Base-by-base conservation (phyloP, 2,888 invertebrate genomes). In the Drosophila helvetica region DNA sequence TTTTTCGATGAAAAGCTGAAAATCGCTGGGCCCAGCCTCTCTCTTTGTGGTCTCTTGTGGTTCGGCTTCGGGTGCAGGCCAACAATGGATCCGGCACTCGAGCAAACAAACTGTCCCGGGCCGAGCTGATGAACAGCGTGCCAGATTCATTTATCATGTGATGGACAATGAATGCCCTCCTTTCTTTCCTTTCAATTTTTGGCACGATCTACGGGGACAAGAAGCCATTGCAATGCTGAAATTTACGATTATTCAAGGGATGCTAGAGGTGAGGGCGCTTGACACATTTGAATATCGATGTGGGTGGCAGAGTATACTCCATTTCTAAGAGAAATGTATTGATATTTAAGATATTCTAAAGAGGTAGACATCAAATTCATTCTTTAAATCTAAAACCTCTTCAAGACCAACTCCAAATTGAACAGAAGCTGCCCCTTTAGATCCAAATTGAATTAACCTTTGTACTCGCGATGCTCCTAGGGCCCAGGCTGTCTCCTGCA, bases 1-100 rank as follows among this genome's bases (percentile, higher is more conserved):
- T 27, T 62, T 65, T 53, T 63, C 64, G 88, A 65, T 83, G 88
- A 83, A 83, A 83, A 86, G 88, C 86, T 86, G 88, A 83, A 88
- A 83, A 83, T 88, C 83, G 57, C 63, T 70, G 61, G n/a, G 43
- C 38, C 55, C 79, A 63, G 54, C 55, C 66, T 53, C 51, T 58
- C 68, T 22, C 48, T 45, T 64, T 74, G 63, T 78, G 62, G 27
- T 57, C 50, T 45, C 25, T 51, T 69, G 58, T 69, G 66, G 69
- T 45, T 70, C 33, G 33, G 33, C 70, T 74, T 33, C 48, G 56
- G 43, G 19, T 48, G 55, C 30, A 61, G 27, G n/a, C 22, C 33
- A 45, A 74, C 75, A 79, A 75, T 73, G 61, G 45, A 45, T 47
- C 38, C 43, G 70, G 58, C 57, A 88, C 84, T 89, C 78, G 78